Conservation (phyloP, 2,797 vertebrate species). For the Simalia tracyae region DNA sequence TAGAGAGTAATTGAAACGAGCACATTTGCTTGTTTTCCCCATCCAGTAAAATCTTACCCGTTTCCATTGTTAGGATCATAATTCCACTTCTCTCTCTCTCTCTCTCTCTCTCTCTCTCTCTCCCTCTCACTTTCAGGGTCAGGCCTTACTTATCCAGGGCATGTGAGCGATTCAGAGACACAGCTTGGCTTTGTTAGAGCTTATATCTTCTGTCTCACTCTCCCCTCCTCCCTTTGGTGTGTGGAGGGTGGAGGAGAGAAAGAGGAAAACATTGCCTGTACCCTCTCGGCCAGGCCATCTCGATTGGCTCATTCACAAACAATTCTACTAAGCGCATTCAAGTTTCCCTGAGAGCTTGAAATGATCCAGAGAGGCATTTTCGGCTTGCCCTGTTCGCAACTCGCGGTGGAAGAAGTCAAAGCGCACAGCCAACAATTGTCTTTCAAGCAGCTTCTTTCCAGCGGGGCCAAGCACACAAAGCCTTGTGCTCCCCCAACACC, state of each 20-base stretch:
- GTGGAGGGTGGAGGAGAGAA: slow-evolving; percentile 39
- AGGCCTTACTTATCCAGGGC: slow-evolving; percentile 64
- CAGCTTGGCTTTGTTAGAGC: slow-evolving; percentile 70
- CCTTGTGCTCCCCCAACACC: background rate
- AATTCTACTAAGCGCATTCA: slow-evolving; percentile 54
- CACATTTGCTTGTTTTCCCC: background rate
- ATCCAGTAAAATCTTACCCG: slow-evolving; percentile 55
- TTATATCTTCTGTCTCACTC: slow-evolving; percentile 67
- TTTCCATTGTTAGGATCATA: slow-evolving; percentile 72
- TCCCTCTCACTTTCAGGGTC: slow-evolving; percentile 48
- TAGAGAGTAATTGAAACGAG: background rate
- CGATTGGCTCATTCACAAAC: slow-evolving; percentile 64
- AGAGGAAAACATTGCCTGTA: slow-evolving; percentile 57
- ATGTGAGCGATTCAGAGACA: slow-evolving; percentile 63
- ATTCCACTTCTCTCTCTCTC: slow-evolving; percentile 47
- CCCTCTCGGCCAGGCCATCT: slow-evolving; percentile 45
- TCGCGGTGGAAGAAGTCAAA: slow-evolving; percentile 23
- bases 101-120: slow-evolving; percentile 39
- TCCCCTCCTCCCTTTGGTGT: slow-evolving; percentile 64
- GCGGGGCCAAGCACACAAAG: background rate
- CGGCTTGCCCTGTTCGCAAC: slow-evolving; percentile 16
- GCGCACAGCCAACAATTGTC: background rate
- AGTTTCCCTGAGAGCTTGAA: slow-evolving; percentile 57
- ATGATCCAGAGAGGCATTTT: slow-evolving; percentile 44
- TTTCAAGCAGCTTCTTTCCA: slow-evolving; percentile 8